Percentiles rank a stretch among this genome's conserved stretches.
Evolutionary conservation across 35 echinoderm and acorn worm genomes (phyloP).

Genomic region (Amphiura filiformis): DNA sequence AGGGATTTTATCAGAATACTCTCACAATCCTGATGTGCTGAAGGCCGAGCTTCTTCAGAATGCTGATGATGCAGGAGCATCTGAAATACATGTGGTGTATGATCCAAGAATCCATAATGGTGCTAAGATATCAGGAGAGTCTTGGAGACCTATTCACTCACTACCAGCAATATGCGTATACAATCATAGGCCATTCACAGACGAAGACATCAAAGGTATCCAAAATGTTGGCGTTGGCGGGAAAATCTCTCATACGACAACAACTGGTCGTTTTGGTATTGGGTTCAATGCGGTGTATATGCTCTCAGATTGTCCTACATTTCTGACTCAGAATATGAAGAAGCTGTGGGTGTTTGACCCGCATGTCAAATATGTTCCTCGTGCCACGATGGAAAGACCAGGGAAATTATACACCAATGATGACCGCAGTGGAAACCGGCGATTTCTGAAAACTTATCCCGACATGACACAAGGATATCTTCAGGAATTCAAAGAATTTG

Average conservation of each 20-base stretch:
- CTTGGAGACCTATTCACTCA: slow-evolving; percentile 19
- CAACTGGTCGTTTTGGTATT: slow-evolving; percentile 55
- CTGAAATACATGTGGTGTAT: slow-evolving; percentile 83
- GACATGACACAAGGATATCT: slow-evolving; percentile 46
- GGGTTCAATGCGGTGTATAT: slow-evolving; percentile 66
- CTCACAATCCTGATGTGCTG: slow-evolving; percentile 57
- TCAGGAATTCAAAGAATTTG: not conserved
- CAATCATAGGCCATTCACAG: slow-evolving; percentile 63
- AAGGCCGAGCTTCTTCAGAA: slow-evolving; percentile 97
- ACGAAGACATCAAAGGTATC: slow-evolving; percentile 69
- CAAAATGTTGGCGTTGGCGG: slow-evolving; percentile 62
- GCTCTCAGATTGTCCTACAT: slow-evolving; percentile 75
- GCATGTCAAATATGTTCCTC: slow-evolving; percentile 29
- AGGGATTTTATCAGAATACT: slow-evolving; percentile 68
- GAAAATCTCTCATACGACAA: slow-evolving; percentile 40
- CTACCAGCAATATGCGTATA: slow-evolving; percentile 63
- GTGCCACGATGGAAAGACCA: slow-evolving; percentile 14
- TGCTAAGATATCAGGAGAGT: not conserved
- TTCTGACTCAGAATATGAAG: slow-evolving; percentile 27
- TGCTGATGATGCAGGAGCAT: slow-evolving; percentile 91
- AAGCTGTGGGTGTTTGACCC: slow-evolving; percentile 67
- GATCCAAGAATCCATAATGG: slow-evolving; percentile 45
- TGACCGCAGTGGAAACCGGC: not conserved
- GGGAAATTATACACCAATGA: slow-evolving; percentile 14
- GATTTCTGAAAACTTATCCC: slow-evolving; percentile 20